phyloP scores from a whole-genome alignment of 2,888 invertebrate genomes.

The Hirtodrosophila confusa region DNA sequence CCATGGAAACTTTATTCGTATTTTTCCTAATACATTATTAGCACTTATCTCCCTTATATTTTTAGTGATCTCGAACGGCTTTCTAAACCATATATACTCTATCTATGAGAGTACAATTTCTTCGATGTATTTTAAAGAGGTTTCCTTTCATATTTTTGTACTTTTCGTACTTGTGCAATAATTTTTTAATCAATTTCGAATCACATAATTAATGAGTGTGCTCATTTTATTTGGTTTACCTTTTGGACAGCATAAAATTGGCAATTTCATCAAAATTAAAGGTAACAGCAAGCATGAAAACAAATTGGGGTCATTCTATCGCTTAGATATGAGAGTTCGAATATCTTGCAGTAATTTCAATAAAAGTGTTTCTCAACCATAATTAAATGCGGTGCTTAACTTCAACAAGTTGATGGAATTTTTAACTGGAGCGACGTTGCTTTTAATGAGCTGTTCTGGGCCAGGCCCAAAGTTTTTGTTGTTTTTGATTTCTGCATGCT shows the following conservation, averaged over 20 bases:
- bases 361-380: conserved; percentile 11
- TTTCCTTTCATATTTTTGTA: conserved; percentile 4
- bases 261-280: conserved; percentile 24
- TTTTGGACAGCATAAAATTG: conserved; percentile 24
- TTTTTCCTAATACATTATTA: too few species aligned
- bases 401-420: conserved; percentile 46
- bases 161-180: conserved; percentile 35
- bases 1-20: too few species aligned
- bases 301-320: conserved; percentile 51
- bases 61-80: background rate
- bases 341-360: conserved; percentile 3
- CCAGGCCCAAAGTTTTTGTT: conserved; percentile 9
- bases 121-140: background rate
- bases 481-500: conserved; percentile 9
- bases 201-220: conserved; percentile 40
- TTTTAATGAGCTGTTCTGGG: conserved; percentile 55
- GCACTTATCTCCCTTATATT: too few species aligned
- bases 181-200: conserved; percentile 36
- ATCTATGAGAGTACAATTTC: conserved; percentile 16
- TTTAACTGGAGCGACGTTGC: conserved; percentile 64
- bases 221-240: conserved; percentile 10
- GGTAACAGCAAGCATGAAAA: conserved; percentile 8
- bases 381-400: too few species aligned
- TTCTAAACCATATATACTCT: background rate
- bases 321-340: conserved; percentile 6